Evolutionary conservation across 2,113 vertebrate species (phyloP).

Genomic region (rabbit (Oryctolagus cuniculus)): DNA sequence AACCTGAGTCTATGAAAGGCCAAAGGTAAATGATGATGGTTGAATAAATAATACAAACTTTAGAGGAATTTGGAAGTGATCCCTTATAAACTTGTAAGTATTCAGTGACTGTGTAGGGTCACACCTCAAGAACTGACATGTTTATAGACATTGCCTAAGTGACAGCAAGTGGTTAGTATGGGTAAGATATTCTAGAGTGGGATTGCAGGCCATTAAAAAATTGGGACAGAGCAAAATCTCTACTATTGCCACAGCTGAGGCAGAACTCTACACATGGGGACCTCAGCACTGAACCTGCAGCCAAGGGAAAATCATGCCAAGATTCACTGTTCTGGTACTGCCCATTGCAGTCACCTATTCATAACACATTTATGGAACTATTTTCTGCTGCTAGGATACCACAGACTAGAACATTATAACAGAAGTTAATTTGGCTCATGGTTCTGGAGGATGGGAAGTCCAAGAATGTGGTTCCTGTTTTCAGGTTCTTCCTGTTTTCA

Average conservation of each 20-base stretch:
- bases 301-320: background rate
- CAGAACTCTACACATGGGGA: background rate
- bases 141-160: background rate
- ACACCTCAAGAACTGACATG: background rate
- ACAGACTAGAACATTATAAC: background rate
- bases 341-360: background rate
- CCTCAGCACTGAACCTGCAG: background rate
- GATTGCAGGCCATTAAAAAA: background rate
- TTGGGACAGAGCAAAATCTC: background rate
- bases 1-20: background rate
- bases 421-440: background rate
- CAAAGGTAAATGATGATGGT: background rate
- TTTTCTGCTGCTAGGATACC: background rate
- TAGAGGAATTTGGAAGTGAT: background rate
- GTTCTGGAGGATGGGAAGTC: background rate
- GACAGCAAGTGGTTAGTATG: background rate
- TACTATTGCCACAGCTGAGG: background rate
- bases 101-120: background rate
- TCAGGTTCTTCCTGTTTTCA: background rate
- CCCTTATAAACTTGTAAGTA: background rate
- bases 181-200: background rate
- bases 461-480: background rate
- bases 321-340: background rate
- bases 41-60: background rate
- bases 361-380: too few species aligned